phyloP scores from a whole-genome alignment of 2,888 invertebrate species.

The Baccha elongata region DNA sequence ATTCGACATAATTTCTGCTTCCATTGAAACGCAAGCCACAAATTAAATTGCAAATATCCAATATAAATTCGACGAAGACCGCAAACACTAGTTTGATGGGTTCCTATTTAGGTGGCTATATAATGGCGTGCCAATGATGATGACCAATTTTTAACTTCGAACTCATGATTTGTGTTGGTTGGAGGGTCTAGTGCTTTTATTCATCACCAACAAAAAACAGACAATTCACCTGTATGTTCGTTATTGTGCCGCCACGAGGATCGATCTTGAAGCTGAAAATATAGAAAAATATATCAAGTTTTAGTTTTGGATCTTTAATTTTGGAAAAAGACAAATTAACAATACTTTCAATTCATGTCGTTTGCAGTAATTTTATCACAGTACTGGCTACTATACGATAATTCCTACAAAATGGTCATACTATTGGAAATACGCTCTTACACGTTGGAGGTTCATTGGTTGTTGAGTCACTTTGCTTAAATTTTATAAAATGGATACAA shows the following conservation, averaged over 20 bases:
- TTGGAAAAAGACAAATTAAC: constrained; percentile 32
- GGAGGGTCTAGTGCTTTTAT: constrained; percentile 18
- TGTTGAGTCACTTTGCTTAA: constrained; percentile 74
- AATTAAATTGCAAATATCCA: constrained; percentile 53
- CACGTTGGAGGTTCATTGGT: constrained; percentile 74
- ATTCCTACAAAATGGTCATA: constrained; percentile 74
- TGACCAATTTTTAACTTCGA: constrained; percentile 47
- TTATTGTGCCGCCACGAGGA: constrained; percentile 89
- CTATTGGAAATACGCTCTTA: constrained; percentile 74
- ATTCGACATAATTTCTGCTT: constrained; percentile 46
- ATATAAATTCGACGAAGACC: constrained; percentile 70
- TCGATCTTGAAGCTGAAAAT: constrained; percentile 88
- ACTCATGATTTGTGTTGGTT: constrained; percentile 37
- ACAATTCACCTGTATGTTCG: constrained; percentile 88
- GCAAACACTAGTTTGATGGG: constrained; percentile 43
- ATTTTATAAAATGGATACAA: constrained; percentile 72
- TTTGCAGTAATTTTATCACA: constrained; percentile 74
- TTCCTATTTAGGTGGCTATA: constrained; percentile 53
- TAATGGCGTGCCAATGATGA: constrained; percentile 48
- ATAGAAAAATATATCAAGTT: constrained; percentile 49
- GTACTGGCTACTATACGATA: constrained; percentile 74
- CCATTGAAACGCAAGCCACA: constrained; percentile 58
- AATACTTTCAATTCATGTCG: constrained; percentile 74
- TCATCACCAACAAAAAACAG: constrained; percentile 91
- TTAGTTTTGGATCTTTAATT: constrained; percentile 66